These are phyloP conservation scores for Shargacucullia verbasci DNA, from an alignment of 2,888 invertebrate genomes.

Conservation along the genomic window DNA sequence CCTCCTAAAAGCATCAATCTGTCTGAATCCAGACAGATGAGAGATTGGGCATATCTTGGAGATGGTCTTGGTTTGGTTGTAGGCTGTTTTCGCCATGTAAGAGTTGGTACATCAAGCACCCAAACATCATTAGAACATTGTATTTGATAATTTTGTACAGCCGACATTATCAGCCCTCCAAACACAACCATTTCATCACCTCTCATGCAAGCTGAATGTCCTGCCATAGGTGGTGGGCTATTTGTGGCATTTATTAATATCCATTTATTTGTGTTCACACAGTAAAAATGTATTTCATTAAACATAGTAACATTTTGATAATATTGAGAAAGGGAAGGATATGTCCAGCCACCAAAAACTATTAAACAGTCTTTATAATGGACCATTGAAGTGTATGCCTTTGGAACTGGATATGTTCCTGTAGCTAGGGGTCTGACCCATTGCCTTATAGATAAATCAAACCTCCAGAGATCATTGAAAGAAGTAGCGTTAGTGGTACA, in stretches of 20 bases:
- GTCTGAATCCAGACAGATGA: conserved; percentile 93
- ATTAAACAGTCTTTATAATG: conserved; percentile 94
- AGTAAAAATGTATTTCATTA: conserved; percentile 97
- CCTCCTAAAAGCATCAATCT: conserved; percentile 95
- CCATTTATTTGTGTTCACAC: conserved; percentile 95
- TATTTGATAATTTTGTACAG: conserved; percentile 83
- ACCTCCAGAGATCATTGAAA: conserved; percentile 98
- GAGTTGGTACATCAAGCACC: conserved; percentile 94
- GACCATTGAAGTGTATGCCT: conserved; percentile 98
- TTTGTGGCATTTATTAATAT: conserved; percentile 90
- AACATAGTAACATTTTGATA: conserved; percentile 96
- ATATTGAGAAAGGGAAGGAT: conserved; percentile 95
- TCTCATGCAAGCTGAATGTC: conserved; percentile 97
- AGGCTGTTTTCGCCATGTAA: conserved; percentile 93
- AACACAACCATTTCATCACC: conserved; percentile 95
- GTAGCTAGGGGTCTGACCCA: conserved; percentile 96
- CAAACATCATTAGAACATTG: conserved; percentile 95
- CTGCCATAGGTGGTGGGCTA: conserved; percentile 95
- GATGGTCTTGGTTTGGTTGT: conserved; percentile 92
- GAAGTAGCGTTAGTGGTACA: conserved; percentile 98
- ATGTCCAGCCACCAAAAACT: conserved; percentile 98
- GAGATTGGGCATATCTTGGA: conserved; percentile 98
- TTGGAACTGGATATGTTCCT: conserved; percentile 97
- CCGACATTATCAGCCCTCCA: conserved; percentile 91
- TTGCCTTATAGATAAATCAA: conserved; percentile 95